Evolutionary conservation across 2,888 invertebrate species (phyloP), one percentile per base, ranked within the genome.

Genomic region (Saturnia pavonia): DNA sequence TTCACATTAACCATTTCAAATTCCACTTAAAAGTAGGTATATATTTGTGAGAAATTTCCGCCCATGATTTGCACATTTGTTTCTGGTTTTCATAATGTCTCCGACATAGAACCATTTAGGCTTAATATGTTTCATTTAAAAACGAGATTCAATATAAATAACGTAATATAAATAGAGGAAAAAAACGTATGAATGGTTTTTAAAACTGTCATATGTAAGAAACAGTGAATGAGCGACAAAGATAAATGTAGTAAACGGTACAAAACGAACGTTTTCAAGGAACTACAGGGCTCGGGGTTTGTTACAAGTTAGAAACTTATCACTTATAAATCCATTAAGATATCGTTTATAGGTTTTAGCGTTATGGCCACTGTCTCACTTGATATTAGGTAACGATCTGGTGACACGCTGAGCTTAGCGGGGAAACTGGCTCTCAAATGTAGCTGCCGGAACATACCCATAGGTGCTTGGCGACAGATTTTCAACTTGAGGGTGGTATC

Each of bases 211-310:
- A 42, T 12, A 12, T 34, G 6, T 27, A 16, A 43, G 66, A 69
- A 51, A 67, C 66, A 22, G 12, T 67, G 54, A 70, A 70, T 66
- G 65, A 34, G 27, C 54, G 51, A 12, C 54, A 27, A 14, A 70
- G 54, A 70, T 70, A 70, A 70, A 70, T 70, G 67, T 60, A 69
- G 54, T 54, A 70, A 70, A 70, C 67, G 70, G 16, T 70, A 70
- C 70, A 70, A 70, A 70, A 67, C 67, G 70, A 66, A 66, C 70
- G 54, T 48, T 65, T 65, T 19, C 65, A 65, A 40, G 65, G 65
- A 40, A 65, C 65, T 65, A 65, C 22, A 40, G 7, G n/a, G 19
- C 42, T 54, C 6, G 42, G 54, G 9, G 19, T 25, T 40, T 51
- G 70, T 54, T 66, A 42, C 54, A 67, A 70, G 19, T 19, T 40